Evolutionary conservation across 2,113 vertebrate genomes (phyloP).

Genomic region (Bothrops jararaca): DNA sequence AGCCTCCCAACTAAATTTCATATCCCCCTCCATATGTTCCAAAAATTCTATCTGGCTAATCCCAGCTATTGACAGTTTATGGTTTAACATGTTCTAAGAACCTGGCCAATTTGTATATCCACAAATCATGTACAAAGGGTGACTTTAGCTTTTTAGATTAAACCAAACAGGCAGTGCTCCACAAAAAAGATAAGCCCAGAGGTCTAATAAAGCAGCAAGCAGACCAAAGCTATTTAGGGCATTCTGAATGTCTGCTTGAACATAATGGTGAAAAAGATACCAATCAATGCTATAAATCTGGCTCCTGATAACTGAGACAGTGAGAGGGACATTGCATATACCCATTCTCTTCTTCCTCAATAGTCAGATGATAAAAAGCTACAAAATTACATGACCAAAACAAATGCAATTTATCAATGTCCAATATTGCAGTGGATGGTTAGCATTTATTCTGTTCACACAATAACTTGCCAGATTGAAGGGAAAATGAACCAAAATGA

Average conservation of each 20-base stretch:
- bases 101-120: neutral
- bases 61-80: neutral
- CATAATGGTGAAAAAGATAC: neutral
- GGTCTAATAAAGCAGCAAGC: neutral
- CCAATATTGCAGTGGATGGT: neutral
- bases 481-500: neutral
- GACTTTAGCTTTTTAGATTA: neutral
- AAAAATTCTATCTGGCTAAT: neutral
- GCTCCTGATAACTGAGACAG: neutral
- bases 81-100: neutral
- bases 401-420: neutral
- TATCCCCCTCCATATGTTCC: neutral
- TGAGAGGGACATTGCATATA: neutral
- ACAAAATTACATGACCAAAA: neutral
- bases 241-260: neutral
- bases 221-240: neutral
- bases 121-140: neutral
- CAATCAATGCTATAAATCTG: neutral
- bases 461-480: neutral
- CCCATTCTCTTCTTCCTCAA: neutral
- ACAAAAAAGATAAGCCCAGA: neutral
- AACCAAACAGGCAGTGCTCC: neutral
- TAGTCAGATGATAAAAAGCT: neutral
- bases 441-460: neutral
- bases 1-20: neutral